Percentiles rank a stretch among this genome's conserved stretches.
phyloP scores from a whole-genome alignment of 2,888 invertebrate genomes.

The Coelopa pilipes region DNA sequence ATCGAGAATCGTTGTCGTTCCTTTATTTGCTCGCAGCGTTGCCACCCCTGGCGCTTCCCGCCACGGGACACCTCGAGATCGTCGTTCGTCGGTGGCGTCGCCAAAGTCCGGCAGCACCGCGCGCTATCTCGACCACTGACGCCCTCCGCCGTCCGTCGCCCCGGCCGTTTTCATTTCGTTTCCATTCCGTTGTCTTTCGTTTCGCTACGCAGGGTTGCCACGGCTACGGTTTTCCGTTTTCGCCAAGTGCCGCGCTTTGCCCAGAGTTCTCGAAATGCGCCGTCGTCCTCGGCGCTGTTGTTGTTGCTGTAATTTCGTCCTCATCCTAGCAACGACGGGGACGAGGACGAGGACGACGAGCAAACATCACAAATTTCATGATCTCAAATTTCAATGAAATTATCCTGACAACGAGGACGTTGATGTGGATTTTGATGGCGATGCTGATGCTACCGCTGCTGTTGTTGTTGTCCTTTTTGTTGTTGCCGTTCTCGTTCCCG shows the following conservation, averaged over 20 bases:
- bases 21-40: no score
- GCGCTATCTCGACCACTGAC: no score
- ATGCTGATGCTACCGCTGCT: background rate
- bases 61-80: no score
- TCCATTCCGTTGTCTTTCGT: no score
- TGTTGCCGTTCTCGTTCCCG: slow-evolving; percentile 5
- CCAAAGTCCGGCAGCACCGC: no score
- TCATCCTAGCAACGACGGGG: slow-evolving; percentile 5
- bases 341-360: slow-evolving; percentile 29
- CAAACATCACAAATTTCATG: slow-evolving; percentile 45
- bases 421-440: slow-evolving; percentile 14
- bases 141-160: no score
- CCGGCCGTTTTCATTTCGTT: no score
- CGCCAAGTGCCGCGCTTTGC: slow-evolving; percentile 20
- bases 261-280: slow-evolving; percentile 41
- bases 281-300: slow-evolving; percentile 21
- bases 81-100: no score
- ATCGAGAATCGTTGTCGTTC: no score
- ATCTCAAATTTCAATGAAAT: slow-evolving; percentile 63
- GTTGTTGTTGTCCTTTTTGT: slow-evolving; percentile 13
- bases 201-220: slow-evolving; percentile 26
- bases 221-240: slow-evolving; percentile 36
- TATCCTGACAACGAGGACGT: slow-evolving; percentile 54
- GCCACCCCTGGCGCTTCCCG: no score
- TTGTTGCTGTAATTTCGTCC: slow-evolving; percentile 22